Evolutionary conservation across 2,888 invertebrate genomes (phyloP), one percentile per base, ranked within the genome.

Genomic region (Dyspetes luteomarginatus): DNA sequence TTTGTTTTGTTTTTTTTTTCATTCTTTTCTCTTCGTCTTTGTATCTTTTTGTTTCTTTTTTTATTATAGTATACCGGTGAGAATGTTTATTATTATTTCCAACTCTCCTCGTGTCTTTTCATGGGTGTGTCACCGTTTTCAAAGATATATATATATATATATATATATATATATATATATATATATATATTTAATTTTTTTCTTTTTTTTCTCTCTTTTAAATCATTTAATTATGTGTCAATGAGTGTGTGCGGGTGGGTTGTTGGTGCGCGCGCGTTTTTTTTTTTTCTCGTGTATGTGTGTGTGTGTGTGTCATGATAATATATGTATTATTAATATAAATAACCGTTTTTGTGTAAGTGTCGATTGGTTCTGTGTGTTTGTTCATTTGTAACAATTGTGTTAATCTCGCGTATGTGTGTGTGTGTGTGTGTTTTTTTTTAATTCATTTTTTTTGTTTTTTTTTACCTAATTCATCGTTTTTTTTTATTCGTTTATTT

Each of bases 11-110:
- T 79, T 79, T 60, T 79, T 71, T 69, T n/a, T n/a, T n/a, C n/a
- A n/a, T n/a, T 71, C 64, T 84, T 77, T 82, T 83, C 83, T 80
- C 80, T 88, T 87, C 88, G 89, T 86, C 86, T 87, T 83, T 78
- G 68, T 84, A 81, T 81, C 41, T 75, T 76, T 78, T 69, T 62
- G 22, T 52, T 36, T 81, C 36, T 78, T 55, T 30, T 60, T 69
- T 50, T 60, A 72, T 22, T 73, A 73, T 78, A 79, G 76, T 81
- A 78, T 81, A 79, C 69, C 76, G 78, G 81, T 83, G 72, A 73
- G 60, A 78, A 78, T 62, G 50, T 76, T 74, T 71, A 52, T 75
- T 67, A 62, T 30, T 48, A 62, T 58, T 22, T 65, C 65, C 28
- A 65, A 62, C 50, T 72, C 48, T 67, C 52, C 15, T 60, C 15